phyloP scores from a whole-genome alignment of 2,888 invertebrate species.

The Teleogryllus oceanicus region DNA sequence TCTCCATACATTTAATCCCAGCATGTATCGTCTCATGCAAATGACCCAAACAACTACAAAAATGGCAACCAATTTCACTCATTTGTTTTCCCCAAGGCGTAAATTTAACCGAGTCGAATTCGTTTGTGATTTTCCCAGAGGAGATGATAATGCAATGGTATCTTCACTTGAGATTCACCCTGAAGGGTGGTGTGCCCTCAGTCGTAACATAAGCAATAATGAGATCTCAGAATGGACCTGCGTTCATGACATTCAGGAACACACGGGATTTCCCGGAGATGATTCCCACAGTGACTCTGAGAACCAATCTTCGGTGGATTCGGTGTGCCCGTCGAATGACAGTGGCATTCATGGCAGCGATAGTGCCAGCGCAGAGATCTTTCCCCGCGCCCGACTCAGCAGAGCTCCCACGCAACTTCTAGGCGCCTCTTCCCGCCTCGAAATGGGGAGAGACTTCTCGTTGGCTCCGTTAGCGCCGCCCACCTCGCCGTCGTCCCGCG shows the following conservation, averaged over 20 bases:
- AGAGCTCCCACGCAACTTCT: conserved; percentile 28
- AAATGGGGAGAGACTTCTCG: conserved; percentile 27
- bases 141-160: conserved; percentile 85
- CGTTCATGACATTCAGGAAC: conserved; percentile 86
- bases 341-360: conserved; percentile 28
- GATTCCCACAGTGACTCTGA: conserved; percentile 27
- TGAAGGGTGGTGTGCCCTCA: conserved; percentile 83
- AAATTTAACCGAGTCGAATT: conserved; percentile 83
- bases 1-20: conserved; percentile 83
- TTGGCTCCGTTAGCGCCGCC: conserved; percentile 25
- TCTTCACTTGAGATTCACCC: conserved; percentile 87
- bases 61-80: conserved; percentile 73
- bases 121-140: conserved; percentile 81
- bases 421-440: conserved; percentile 18
- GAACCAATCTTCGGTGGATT: neutral
- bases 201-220: conserved; percentile 80
- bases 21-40: conserved; percentile 85
- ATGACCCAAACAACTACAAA: conserved; percentile 77
- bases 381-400: conserved; percentile 24
- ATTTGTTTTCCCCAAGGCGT: conserved; percentile 70
- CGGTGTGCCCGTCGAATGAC: neutral
- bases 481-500: neutral
- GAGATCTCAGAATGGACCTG: conserved; percentile 92
- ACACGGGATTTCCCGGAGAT: conserved; percentile 46
- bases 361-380: conserved; percentile 32